These are phyloP conservation scores for Arrhopalites spinosus DNA, from an alignment of 2,888 invertebrate genomes.

Conservation along the genomic window DNA sequence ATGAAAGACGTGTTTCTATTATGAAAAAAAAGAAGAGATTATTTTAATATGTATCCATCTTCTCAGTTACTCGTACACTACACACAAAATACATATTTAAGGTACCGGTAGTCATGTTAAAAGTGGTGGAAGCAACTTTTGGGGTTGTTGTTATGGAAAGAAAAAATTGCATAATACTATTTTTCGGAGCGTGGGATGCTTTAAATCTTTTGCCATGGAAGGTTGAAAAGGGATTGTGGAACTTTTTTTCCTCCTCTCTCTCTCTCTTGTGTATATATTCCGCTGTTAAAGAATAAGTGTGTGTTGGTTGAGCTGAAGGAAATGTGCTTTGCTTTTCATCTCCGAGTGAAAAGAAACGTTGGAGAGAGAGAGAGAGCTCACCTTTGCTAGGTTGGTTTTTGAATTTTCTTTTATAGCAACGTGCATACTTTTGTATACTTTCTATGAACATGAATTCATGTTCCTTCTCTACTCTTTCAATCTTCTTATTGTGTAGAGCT, in stretches of 20 bases:
- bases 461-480: neutral
- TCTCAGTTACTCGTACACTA: no score
- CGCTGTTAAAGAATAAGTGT: neutral
- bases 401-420: neutral
- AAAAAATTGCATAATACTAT: neutral
- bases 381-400: neutral
- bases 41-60: no score
- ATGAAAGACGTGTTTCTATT: no score
- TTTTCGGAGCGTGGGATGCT: neutral
- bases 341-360: neutral
- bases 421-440: neutral
- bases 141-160: neutral
- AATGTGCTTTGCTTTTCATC: constrained; percentile 7
- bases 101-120: no score
- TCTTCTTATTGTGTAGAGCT: no score
- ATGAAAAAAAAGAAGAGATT: no score
- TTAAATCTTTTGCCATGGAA: neutral
- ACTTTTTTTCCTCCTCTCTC: no score
- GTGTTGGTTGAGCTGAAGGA: neutral
- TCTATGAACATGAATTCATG: no score
- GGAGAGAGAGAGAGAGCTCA: no score
- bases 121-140: neutral
- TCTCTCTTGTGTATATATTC: neutral
- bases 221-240: neutral
- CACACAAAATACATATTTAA: no score